Evolutionary conservation across 1,140 invertebrate species (phyloP).

Genomic region (Acromyrmex charruanus): DNA sequence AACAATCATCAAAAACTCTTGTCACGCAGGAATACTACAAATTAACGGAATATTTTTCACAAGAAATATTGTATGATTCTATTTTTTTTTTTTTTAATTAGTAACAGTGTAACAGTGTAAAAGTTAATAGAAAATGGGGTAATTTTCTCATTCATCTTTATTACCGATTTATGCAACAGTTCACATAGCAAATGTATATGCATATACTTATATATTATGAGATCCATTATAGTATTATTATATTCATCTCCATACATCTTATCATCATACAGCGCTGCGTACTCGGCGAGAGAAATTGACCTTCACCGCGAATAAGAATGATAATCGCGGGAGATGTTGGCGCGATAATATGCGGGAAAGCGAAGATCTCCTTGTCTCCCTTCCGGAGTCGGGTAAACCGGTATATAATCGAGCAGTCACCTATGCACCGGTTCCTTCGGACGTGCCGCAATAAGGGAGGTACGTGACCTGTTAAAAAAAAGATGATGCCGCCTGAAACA

Average conservation of each 20-base stretch:
- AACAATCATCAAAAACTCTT: neutral
- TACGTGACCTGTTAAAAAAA: conserved; percentile 65
- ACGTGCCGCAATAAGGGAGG: conserved; percentile 70
- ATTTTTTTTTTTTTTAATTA: neutral
- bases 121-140: neutral
- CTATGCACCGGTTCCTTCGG: conserved; percentile 68
- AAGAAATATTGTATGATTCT: neutral
- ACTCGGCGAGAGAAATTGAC: conserved; percentile 46
- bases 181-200: neutral
- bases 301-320: conserved; percentile 49
- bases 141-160: neutral
- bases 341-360: conserved; percentile 43
- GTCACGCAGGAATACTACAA: neutral
- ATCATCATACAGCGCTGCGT: neutral
- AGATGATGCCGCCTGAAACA: neutral
- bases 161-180: conserved; percentile 5
- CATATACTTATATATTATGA: conserved; percentile 12
- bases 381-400: conserved; percentile 60
- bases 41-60: neutral
- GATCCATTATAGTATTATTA: conserved; percentile 16
- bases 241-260: conserved; percentile 19
- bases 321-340: conserved; percentile 43
- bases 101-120: too few species aligned
- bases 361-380: conserved; percentile 57
- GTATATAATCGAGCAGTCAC: conserved; percentile 74